Conservation (phyloP, 2,797 vertebrate species). For the Iguana delicatissima region DNA sequence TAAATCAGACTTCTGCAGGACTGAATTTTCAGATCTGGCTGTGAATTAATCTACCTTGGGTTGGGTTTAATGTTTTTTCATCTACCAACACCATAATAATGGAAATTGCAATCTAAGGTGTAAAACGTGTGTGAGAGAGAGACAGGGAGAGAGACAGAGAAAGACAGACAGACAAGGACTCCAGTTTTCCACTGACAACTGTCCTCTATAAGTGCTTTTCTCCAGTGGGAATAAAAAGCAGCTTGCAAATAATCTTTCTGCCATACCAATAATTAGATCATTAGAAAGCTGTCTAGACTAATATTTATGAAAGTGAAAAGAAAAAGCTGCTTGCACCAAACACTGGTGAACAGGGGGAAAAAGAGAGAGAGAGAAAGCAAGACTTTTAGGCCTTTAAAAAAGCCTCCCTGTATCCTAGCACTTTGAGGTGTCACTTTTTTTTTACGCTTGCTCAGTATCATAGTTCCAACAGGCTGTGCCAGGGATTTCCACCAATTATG, state of each 20-base stretch:
- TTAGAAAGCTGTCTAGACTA: neutral
- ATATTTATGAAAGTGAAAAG: neutral
- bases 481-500: neutral
- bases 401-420: neutral
- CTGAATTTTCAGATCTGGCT: neutral
- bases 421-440: neutral
- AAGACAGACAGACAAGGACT: too few species aligned
- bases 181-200: neutral
- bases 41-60: neutral
- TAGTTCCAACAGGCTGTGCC: neutral
- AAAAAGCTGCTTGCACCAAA: neutral
- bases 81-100: neutral
- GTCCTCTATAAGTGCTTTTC: neutral
- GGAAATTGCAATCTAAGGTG: neutral
- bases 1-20: neutral
- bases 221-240: neutral
- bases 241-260: neutral
- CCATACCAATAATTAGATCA: neutral
- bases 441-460: neutral
- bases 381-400: neutral
- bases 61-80: neutral
- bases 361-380: neutral
- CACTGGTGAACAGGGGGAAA: neutral
- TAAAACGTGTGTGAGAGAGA: neutral
- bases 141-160: too few species aligned